phyloP scores from a whole-genome alignment of 2,888 invertebrate species.

The Hypsopygia costalis region DNA sequence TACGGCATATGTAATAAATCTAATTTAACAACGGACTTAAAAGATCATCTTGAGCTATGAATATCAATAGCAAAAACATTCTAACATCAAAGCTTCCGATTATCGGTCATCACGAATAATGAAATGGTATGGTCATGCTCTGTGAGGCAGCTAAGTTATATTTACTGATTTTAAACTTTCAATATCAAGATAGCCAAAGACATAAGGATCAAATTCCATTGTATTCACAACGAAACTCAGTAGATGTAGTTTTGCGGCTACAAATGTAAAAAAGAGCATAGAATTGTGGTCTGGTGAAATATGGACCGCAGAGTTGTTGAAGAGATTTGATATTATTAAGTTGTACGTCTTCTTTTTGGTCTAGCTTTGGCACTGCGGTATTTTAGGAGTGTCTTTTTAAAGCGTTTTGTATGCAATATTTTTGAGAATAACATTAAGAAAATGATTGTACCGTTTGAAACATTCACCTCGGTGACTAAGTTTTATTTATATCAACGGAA shows the following conservation, averaged over 20 bases:
- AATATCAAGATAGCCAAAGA: background rate
- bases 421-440: too few species aligned
- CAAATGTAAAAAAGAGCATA: slow-evolving; percentile 5
- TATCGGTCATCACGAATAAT: slow-evolving; percentile 15
- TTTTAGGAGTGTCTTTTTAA: too few species aligned
- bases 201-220: slow-evolving; percentile 10
- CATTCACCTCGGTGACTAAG: too few species aligned
- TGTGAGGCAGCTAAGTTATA: slow-evolving; percentile 20
- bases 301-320: background rate
- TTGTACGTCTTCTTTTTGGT: too few species aligned
- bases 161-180: slow-evolving; percentile 1
- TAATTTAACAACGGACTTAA: background rate
- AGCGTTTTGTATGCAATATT: too few species aligned
- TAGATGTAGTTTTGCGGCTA: background rate
- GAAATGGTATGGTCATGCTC: slow-evolving; percentile 34
- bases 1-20: background rate
- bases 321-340: too few species aligned
- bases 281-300: slow-evolving; percentile 13
- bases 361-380: too few species aligned
- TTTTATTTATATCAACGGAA: too few species aligned
- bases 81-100: background rate
- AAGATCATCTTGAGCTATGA: background rate
- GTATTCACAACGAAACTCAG: background rate
- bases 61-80: background rate
- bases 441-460: too few species aligned